phyloP scores from a whole-genome alignment of 1,140 invertebrate genomes.

The Drosophila subobscura region DNA sequence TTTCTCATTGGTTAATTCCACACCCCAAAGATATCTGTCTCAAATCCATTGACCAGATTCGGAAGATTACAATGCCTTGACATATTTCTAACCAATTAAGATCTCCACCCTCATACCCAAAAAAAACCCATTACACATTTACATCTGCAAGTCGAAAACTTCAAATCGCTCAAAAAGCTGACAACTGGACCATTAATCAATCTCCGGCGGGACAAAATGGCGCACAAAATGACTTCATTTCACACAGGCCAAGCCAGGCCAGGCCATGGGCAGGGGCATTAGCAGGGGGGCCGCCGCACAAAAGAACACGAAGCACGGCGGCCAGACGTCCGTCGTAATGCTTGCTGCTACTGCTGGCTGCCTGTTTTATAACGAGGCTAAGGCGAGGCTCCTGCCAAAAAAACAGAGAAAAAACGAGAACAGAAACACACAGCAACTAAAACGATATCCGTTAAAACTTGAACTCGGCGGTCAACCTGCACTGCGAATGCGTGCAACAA shows the following conservation, averaged over 20 bases:
- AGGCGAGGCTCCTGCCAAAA: slow-evolving; percentile 70
- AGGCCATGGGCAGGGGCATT: too few relatives aligned
- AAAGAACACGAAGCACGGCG: slow-evolving; percentile 25
- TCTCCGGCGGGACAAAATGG: slow-evolving; percentile 68
- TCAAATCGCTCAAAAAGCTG: slow-evolving; percentile 22
- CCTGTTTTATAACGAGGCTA: slow-evolving; percentile 39
- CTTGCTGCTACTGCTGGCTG: slow-evolving; percentile 8
- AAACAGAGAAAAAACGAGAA: slow-evolving; percentile 37
- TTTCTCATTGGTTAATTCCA: too few relatives aligned
- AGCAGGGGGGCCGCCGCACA: slow-evolving; percentile 13
- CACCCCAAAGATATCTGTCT: too few relatives aligned
- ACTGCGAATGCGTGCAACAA: slow-evolving; percentile 68
- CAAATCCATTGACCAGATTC: too few relatives aligned
- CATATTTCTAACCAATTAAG: too few relatives aligned
- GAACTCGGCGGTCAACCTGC: slow-evolving; percentile 76
- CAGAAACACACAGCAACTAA: slow-evolving; percentile 37
- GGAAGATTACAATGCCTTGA: too few relatives aligned
- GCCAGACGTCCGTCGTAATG: slow-evolving; percentile 17
- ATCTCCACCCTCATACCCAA: too few relatives aligned
- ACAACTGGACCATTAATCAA: slow-evolving; percentile 70
- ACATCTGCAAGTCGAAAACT: slow-evolving; percentile 31
- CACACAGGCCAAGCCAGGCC: too few relatives aligned
- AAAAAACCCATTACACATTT: slow-evolving; percentile 55
- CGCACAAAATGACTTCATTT: slow-evolving; percentile 71
- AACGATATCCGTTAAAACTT: slow-evolving; percentile 77